These are phyloP conservation scores for Xanthorhoe spadicearia DNA, from an alignment of 2,888 invertebrate genomes.

Conservation along the genomic window DNA sequence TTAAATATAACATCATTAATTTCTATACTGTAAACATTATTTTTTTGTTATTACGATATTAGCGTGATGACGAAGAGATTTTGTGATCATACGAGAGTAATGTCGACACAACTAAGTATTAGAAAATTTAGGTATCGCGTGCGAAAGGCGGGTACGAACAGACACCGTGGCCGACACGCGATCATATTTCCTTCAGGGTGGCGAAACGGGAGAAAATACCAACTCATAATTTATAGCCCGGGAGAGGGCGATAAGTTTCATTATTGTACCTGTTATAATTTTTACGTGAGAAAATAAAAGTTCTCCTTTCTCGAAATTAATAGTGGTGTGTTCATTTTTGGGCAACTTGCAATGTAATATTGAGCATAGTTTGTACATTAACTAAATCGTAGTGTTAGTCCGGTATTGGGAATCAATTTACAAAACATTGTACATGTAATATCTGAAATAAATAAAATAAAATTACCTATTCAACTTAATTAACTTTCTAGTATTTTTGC, in stretches of 20 bases:
- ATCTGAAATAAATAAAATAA: too few species aligned
- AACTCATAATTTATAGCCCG: constrained; percentile 61
- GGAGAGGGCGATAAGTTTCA: constrained; percentile 33
- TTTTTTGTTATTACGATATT: constrained; percentile 5
- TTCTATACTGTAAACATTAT: background rate
- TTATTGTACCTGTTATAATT: background rate
- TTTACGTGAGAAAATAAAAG: background rate
- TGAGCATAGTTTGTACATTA: too few species aligned
- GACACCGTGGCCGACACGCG: constrained; percentile 69
- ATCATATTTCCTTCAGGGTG: constrained; percentile 61
- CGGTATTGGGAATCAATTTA: too few species aligned
- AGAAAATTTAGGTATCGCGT: constrained; percentile 80
- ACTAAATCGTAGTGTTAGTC: too few species aligned
- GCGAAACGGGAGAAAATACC: constrained; percentile 57
- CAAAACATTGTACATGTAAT: too few species aligned
- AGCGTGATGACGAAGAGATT: constrained; percentile 48
- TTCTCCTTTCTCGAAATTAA: background rate
- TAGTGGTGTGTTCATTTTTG: background rate
- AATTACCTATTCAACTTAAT: too few species aligned
- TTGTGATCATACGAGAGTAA: constrained; percentile 64
- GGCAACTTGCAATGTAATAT: too few species aligned
- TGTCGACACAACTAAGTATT: constrained; percentile 66
- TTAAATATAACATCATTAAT: background rate
- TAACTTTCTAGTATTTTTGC: too few species aligned
- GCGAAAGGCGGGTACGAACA: constrained; percentile 55